phyloP scores from a whole-genome alignment of 2,113 vertebrate genomes.

The Mormyrus iriodes region DNA sequence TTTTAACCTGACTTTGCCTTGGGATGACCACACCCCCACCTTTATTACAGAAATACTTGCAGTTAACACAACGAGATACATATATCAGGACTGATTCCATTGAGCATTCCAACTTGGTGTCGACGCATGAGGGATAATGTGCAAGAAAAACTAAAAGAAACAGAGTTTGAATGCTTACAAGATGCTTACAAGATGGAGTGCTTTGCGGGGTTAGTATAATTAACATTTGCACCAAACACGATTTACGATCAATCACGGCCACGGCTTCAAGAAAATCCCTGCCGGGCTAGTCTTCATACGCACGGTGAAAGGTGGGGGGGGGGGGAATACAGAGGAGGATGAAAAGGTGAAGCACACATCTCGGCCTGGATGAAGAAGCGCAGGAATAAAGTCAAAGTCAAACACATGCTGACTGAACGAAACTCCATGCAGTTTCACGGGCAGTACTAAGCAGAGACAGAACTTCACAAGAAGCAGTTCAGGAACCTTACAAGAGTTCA shows the following conservation, averaged over 20 bases:
- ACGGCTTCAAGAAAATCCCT: background rate
- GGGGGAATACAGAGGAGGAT: background rate
- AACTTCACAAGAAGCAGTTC: background rate
- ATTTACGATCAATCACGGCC: background rate
- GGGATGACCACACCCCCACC: background rate
- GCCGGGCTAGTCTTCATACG: background rate
- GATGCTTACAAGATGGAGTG: background rate
- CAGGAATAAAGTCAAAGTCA: background rate
- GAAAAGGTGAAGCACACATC: background rate
- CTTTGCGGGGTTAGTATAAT: background rate
- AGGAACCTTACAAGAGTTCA: background rate
- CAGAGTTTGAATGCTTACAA: background rate
- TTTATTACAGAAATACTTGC: background rate
- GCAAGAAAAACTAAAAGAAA: background rate
- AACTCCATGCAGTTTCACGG: background rate
- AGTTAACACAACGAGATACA: background rate
- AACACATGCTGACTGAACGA: background rate
- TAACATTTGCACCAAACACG: background rate
- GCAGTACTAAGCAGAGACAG: background rate
- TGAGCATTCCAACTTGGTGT: background rate
- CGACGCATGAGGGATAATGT: background rate
- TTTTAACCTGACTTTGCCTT: too few relatives aligned
- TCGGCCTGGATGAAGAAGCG: background rate
- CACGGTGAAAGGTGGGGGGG: too few relatives aligned
- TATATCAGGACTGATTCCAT: background rate